phyloP scores from a whole-genome alignment of 2,797 vertebrate genomes.

The Odontamblyopus lacepedii region DNA sequence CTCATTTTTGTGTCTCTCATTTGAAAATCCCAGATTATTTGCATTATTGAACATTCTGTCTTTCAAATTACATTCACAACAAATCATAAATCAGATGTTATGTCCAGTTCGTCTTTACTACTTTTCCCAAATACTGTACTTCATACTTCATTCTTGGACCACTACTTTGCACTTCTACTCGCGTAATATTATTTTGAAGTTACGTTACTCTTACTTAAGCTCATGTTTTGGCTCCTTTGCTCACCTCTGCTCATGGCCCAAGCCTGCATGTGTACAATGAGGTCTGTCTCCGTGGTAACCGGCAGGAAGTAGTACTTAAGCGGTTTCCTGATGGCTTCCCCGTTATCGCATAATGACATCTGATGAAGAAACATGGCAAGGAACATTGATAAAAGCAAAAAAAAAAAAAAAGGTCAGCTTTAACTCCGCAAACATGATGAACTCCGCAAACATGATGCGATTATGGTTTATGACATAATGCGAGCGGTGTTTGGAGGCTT shows the following conservation, averaged over 20 bases:
- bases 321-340: constrained; percentile 83
- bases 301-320: constrained; percentile 84
- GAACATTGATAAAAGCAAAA: constrained; percentile 26
- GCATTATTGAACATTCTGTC: too few species aligned
- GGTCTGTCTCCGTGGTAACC: constrained; percentile 75
- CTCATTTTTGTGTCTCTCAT: too few species aligned
- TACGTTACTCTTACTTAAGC: too few species aligned
- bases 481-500: constrained; percentile 44
- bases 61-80: too few species aligned
- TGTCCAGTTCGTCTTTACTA: too few species aligned
- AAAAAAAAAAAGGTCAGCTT: constrained; percentile 12
- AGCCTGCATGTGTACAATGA: constrained; percentile 65
- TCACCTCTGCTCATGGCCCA: constrained; percentile 1
- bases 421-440: constrained; percentile 38
- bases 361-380: constrained; percentile 67
- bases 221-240: too few species aligned
- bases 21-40: too few species aligned
- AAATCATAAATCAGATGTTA: too few species aligned
- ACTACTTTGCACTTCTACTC: too few species aligned
- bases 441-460: constrained; percentile 42
- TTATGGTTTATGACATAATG: constrained; percentile 58
- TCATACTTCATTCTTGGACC: too few species aligned
- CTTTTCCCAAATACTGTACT: too few species aligned
- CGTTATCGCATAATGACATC: constrained; percentile 83
- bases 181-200: too few species aligned